These are phyloP conservation scores for honey bee (Apis mellifera) DNA, from an alignment of 1,140 invertebrate species.

Conservation along the genomic window DNA sequence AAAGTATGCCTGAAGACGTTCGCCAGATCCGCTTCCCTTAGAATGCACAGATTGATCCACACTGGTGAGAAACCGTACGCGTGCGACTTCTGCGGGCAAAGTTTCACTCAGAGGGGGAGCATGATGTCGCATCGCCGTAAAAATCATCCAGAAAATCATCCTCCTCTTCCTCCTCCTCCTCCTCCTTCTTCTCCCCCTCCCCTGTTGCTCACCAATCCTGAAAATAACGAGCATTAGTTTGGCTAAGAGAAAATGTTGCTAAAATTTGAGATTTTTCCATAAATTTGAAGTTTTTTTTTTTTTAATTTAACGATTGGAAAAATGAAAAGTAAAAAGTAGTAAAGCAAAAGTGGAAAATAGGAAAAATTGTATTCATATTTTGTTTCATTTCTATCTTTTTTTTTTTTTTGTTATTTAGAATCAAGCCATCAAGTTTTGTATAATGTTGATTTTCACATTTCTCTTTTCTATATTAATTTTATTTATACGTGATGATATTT, in stretches of 20 bases:
- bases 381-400: too few relatives aligned
- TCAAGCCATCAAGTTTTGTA: neutral
- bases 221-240: neutral
- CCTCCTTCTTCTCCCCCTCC: conserved; percentile 19
- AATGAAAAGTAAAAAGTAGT: too few relatives aligned
- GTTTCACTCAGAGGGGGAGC: conserved; percentile 80
- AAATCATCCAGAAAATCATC: conserved; percentile 29
- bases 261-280: too few relatives aligned
- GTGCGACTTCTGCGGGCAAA: conserved; percentile 84
- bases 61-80: conserved; percentile 83
- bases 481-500: neutral
- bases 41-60: conserved; percentile 85
- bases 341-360: too few relatives aligned
- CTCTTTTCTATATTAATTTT: neutral
- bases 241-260: too few relatives aligned
- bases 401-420: neutral
- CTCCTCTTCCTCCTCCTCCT: conserved; percentile 19
- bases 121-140: conserved; percentile 55
- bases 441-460: neutral
- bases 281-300: too few relatives aligned
- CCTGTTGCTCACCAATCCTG: neutral
- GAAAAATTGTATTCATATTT: neutral
- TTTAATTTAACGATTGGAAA: too few relatives aligned
- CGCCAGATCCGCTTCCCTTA: conserved; percentile 83
- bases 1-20: conserved; percentile 78